Percentiles rank a stretch among this genome's conserved stretches.
Conservation (phyloP, 1,140 invertebrate species). For the Philotrypesis tridentata region DNA sequence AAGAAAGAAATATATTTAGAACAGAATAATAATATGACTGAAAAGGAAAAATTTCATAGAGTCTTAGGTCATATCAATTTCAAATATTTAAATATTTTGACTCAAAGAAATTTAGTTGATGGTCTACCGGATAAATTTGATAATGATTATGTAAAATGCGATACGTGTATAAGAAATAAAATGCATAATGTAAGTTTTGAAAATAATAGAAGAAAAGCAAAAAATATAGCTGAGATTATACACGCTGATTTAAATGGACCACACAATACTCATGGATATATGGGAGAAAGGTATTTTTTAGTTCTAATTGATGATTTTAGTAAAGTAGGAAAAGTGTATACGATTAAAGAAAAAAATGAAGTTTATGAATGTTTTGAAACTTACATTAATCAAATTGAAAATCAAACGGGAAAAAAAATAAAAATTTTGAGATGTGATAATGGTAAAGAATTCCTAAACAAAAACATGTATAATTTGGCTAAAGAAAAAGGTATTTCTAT, state of each 20-base stretch:
- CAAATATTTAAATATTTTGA: slow-evolving; percentile 24
- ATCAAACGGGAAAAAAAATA: slow-evolving; percentile 23
- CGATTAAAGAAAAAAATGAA: slow-evolving; percentile 10
- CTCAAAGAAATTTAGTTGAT: slow-evolving; percentile 9
- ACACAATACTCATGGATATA: slow-evolving; percentile 1
- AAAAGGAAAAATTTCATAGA: too few relatives aligned
- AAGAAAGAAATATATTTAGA: background rate
- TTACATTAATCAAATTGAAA: slow-evolving; percentile 8
- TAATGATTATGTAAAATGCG: slow-evolving; percentile 25
- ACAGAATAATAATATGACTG: background rate
- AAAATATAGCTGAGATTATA: background rate
- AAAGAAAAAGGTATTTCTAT: slow-evolving; percentile 10
- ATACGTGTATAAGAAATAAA: slow-evolving; percentile 16
- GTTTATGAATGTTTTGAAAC: background rate
- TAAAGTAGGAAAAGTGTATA: slow-evolving; percentile 14
- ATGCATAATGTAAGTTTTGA: slow-evolving; percentile 32
- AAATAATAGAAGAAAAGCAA: slow-evolving; percentile 14
- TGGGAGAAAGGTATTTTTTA: slow-evolving; percentile 11
- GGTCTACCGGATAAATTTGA: slow-evolving; percentile 4
- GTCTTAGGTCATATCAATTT: slow-evolving; percentile 2
- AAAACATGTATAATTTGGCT: slow-evolving; percentile 3
- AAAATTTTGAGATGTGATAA: slow-evolving; percentile 31
- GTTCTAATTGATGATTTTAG: background rate
- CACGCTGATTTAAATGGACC: slow-evolving; percentile 13
- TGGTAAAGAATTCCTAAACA: slow-evolving; percentile 15